Base-by-base conservation (phyloP, 1,140 invertebrate genomes). In the Drosophila cardini region DNA sequence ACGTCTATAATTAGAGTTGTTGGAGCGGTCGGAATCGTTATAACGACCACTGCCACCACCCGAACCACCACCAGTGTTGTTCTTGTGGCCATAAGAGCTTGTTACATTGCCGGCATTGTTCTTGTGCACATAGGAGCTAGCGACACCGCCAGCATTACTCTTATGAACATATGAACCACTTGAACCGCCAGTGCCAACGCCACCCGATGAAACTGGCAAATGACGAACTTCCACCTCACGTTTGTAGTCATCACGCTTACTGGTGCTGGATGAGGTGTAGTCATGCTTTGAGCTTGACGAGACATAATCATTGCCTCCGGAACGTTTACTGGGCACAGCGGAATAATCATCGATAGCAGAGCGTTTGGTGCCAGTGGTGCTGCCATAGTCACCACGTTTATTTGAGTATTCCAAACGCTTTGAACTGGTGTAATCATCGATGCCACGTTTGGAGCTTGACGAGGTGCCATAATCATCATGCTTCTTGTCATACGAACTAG, bases 381-480 rank as follows among this genome's bases (percentile, higher is more conserved):
- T 67, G 10, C 42, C 76, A 52, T 85, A 89, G 18, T 91, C 90
- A 10, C 72, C 63, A n/a, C 91, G 86, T 58, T 92, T 92, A 18
- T 73, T 63, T 10, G 74, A 45, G 40, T 90, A 91, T 9, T 91
- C 90, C 15, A 87, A 45, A n/a, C 91, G 86, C 50, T 92, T 92
- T 21, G 76, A 74, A 46, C 75, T 91, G 0, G 83, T 72, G 21
- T 87, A 91, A 18, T 91, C 90, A 10, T 91, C 87, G 16, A 91
- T 30, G 5, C 70, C 68, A 10, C 83, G 82, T 18, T 90, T 90
- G 5, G 78, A 73, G 11, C 72, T 48, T 6, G 89, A 84, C 8
- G 89, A 72, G 9, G 75, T 75, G 8, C 72, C 68, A 53, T 89
- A 92, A 46, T 92, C 91, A 76, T 92, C 91, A 26, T 91, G 86